Evolutionary conservation across 2,113 vertebrate genomes (phyloP).

Genomic region (Phainopepla nitens): DNA sequence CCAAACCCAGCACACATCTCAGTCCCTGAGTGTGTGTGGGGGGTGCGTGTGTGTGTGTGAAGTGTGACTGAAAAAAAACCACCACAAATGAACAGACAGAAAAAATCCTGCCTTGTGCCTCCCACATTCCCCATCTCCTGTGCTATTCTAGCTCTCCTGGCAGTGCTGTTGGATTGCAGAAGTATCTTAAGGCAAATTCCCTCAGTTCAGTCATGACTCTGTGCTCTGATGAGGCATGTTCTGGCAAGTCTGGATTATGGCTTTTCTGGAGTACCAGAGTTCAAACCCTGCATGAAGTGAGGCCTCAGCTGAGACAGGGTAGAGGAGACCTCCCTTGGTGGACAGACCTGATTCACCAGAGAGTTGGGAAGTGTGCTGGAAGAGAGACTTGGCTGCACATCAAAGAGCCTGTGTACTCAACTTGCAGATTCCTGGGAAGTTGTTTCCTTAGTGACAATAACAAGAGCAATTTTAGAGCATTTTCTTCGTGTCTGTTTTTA

Average conservation of each 20-base stretch:
- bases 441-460: slow-evolving; percentile 48
- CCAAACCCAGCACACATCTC: background rate
- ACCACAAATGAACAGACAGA: background rate
- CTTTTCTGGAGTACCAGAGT: background rate
- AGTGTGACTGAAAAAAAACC: background rate
- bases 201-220: background rate
- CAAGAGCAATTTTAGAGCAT: background rate
- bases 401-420: background rate
- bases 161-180: background rate
- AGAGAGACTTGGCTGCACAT: background rate
- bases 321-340: background rate
- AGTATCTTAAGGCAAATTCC: background rate
- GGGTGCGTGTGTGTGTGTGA: background rate
- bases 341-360: background rate
- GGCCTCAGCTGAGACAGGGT: background rate
- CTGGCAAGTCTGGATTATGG: background rate
- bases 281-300: background rate
- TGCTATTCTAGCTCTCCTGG: slow-evolving; percentile 6
- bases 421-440: background rate
- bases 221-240: background rate
- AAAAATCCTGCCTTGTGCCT: background rate
- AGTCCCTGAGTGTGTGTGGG: background rate
- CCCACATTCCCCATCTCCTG: background rate
- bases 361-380: background rate
- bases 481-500: background rate